Base-by-base conservation (phyloP, 2,888 invertebrate genomes). In the Philhelius pedissequus region DNA sequence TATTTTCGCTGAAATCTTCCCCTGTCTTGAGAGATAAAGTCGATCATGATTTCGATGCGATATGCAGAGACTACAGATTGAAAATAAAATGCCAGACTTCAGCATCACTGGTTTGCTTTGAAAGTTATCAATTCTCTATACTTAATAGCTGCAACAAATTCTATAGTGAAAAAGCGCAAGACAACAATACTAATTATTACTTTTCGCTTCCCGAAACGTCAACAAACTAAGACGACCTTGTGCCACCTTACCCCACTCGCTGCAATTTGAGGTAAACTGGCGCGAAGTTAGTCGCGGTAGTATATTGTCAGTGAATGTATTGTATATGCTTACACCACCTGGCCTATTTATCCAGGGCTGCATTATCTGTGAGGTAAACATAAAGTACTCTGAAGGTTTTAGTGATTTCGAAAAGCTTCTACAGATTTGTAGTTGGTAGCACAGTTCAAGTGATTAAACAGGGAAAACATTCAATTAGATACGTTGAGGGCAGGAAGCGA, bases 161-260 rank as follows among this genome's bases (percentile, higher is more conserved):
- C 0, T 2, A 6, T n/a, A 43, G 6, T 6, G n/a, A 25, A 22
- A 48, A 68, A 25, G 2, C 18, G 43, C 54, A 43, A 27, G 13
- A 68, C 35, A 45, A 30, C 45, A 40, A 69, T 35, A 32, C n/a
- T n/a, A n/a, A n/a, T n/a, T n/a, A 62, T 27, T 68, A 60, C 66
- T 66, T 71, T 74, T 70, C 64, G 68, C 71, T 84, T 84, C 80
- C 80, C 84, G 70, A 80, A 84, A 84, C 84, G 84, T 84, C 84
- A 84, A 84, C 75, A 84, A 84, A 84, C 84, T 84, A 71, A 27
- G 71, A 70, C 84, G 84, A 84, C 84, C 84, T 84, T 84, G 84
- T 84, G 71, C 75, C 71, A 75, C 75, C 84, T 84, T 75, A 75
- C 75, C 80, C 71, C 80, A 84, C 78, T 66, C 80, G 80, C 78